phyloP scores from a whole-genome alignment of 2,113 vertebrate genomes.

The Cygnus atratus region DNA sequence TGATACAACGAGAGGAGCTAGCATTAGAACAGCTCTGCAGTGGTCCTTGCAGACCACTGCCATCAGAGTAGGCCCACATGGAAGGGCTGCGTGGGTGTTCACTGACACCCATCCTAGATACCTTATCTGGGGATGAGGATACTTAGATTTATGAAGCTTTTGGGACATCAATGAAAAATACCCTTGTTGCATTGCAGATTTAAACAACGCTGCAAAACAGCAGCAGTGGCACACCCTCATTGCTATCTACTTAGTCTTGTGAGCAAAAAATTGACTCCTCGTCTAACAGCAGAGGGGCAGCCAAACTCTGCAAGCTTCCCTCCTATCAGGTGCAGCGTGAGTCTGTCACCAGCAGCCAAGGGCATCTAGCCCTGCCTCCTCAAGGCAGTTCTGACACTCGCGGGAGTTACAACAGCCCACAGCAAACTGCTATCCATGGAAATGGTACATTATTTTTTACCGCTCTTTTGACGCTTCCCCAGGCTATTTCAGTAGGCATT shows the following conservation, averaged over 20 bases:
- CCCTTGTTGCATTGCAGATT: not conserved
- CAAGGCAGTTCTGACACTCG: not conserved
- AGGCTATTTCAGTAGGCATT: not conserved
- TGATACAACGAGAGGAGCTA: not conserved
- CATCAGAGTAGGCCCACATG: accelerated
- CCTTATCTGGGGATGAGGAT: too few relatives aligned
- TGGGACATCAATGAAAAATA: not conserved
- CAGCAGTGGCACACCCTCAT: not conserved
- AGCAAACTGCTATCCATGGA: not conserved
- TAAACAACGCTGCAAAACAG: not conserved
- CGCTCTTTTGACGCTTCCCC: not conserved
- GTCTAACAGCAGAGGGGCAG: not conserved
- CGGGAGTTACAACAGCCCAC: not conserved
- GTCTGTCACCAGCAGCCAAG: not conserved
- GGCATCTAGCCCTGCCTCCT: not conserved
- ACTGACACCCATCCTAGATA: too few relatives aligned
- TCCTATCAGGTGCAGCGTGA: accelerated
- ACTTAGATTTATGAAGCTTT: not conserved
- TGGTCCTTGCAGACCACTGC: too few relatives aligned
- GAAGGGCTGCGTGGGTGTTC: not conserved
- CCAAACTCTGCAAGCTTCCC: not conserved
- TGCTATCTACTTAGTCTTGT: not conserved
- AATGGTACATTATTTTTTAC: not conserved
- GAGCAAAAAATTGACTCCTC: not conserved
- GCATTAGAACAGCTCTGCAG: not conserved